A percentile compares a stretch with the other conserved stretches of the same genome.
phyloP scores from a whole-genome alignment of 2,113 vertebrate genomes.

The Grallaria varia region DNA sequence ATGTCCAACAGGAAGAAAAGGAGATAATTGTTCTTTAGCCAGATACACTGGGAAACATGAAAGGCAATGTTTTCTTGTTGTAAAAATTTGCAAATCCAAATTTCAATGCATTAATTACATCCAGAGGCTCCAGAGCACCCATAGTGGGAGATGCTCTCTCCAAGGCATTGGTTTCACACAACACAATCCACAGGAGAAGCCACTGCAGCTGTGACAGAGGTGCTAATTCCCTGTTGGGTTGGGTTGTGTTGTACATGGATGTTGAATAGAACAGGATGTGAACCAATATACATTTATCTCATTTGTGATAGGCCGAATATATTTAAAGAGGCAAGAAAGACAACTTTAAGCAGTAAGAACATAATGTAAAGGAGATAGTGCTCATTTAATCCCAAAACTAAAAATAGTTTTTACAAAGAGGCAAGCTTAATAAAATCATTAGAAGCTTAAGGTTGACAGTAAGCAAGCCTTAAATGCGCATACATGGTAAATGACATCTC shows the following conservation, averaged over 20 bases:
- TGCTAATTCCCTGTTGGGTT: not conserved
- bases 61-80: not conserved
- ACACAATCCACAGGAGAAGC: not conserved
- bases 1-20: not conserved
- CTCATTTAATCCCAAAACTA: not conserved
- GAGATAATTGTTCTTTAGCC: not conserved
- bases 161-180: not conserved
- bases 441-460: not conserved
- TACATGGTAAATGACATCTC: not conserved
- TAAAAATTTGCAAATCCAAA: not conserved
- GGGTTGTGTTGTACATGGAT: not conserved
- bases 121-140: not conserved
- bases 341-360: not conserved
- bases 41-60: not conserved
- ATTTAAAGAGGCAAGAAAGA: not conserved
- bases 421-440: not conserved
- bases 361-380: not conserved
- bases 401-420: not conserved
- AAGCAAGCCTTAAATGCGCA: not conserved
- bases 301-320: not conserved
- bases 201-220: not conserved
- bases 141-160: not conserved
- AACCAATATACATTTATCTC: not conserved
- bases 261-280: not conserved
- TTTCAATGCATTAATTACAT: not conserved